A percentile compares a stretch with the other conserved stretches of the same genome.
Evolutionary conservation across 2,888 invertebrate genomes (phyloP).

Genomic region (Archips xylosteana): DNA sequence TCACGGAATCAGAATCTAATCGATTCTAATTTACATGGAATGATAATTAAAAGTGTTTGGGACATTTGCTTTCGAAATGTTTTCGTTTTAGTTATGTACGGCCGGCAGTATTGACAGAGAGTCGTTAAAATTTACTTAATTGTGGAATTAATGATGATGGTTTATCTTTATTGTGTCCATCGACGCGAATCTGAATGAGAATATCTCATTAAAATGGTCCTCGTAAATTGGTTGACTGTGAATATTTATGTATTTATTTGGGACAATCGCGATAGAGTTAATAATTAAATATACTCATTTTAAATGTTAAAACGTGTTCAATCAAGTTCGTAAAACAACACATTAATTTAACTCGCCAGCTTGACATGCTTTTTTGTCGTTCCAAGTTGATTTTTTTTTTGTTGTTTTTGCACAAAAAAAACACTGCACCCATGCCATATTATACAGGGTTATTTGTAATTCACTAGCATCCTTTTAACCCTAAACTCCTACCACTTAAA

Average conservation of each 20-base stretch:
- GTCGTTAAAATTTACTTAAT: constrained; percentile 54
- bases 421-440: no score
- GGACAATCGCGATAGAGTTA: constrained; percentile 28
- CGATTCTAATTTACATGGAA: constrained; percentile 67
- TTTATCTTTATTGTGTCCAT: constrained; percentile 59
- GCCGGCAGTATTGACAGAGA: constrained; percentile 48
- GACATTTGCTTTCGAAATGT: constrained; percentile 56
- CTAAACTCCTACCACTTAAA: no score
- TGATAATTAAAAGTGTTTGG: constrained; percentile 68
- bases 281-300: constrained; percentile 37
- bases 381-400: background rate
- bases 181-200: constrained; percentile 52
- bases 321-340: constrained; percentile 11
- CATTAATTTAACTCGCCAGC: background rate
- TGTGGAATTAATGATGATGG: constrained; percentile 56
- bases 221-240: constrained; percentile 39
- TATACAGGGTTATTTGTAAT: no score
- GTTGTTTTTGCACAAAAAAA: background rate
- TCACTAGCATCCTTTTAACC: no score
- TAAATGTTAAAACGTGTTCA: constrained; percentile 20
- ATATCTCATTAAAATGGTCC: constrained; percentile 50
- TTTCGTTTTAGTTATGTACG: constrained; percentile 53
- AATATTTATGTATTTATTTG: constrained; percentile 43
- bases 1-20: constrained; percentile 53
- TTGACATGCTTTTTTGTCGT: background rate